Percentiles rank a stretch among this genome's conserved stretches.
Evolutionary conservation across 2,113 vertebrate species (phyloP).

Genomic region (Sceloporus undulatus): DNA sequence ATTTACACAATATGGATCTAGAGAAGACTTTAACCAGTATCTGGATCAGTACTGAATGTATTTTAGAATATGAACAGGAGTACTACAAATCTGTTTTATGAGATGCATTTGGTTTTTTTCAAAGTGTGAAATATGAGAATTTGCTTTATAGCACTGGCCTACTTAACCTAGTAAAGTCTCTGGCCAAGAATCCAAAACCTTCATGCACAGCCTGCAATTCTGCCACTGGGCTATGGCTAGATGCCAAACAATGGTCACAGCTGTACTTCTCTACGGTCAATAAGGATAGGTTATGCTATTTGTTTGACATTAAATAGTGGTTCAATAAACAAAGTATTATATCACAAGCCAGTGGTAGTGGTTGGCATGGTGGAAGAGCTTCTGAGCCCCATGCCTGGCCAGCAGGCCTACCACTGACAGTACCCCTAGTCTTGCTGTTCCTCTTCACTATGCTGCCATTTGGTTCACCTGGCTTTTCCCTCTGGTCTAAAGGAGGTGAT

Average conservation of each 20-base stretch:
- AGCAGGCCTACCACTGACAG: not conserved
- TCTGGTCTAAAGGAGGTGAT: not conserved
- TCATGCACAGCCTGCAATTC: not conserved
- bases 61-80: constrained; percentile 57
- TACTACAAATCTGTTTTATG: not conserved
- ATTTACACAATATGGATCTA: constrained; percentile 63
- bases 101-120: constrained; percentile 3
- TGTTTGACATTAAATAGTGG: not conserved
- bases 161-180: not conserved
- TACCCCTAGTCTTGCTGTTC: not conserved
- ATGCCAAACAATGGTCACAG: not conserved
- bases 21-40: constrained; percentile 56
- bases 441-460: not conserved
- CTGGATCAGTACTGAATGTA: constrained; percentile 47
- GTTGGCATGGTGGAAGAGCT: not conserved
- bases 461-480: not conserved
- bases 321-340: not conserved
- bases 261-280: not conserved
- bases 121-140: not conserved
- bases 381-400: not conserved
- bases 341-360: not conserved
- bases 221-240: not conserved
- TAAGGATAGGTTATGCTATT: not conserved
- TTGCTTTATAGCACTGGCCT: constrained; percentile 28
- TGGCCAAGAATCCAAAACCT: not conserved